phyloP scores from a whole-genome alignment of 2,888 invertebrate genomes.

The Nymphalis c-album region DNA sequence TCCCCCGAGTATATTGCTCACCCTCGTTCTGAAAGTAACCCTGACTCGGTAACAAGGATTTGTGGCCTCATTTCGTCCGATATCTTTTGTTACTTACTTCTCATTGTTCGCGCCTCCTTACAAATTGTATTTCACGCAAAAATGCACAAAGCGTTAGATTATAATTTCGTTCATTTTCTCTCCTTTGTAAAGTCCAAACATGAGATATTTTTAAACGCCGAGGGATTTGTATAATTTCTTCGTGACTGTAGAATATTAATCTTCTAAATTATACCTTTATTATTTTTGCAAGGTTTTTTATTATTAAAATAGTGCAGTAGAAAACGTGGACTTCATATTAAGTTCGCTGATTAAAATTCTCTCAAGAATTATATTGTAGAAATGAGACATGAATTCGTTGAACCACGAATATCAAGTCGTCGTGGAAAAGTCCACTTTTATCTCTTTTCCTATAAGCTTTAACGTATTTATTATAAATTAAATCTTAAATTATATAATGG shows the following conservation, averaged over 20 bases:
- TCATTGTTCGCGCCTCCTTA: conserved; percentile 11
- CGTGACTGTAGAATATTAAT: neutral
- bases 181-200: neutral
- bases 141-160: neutral
- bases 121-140: conserved; percentile 5
- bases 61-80: conserved; percentile 17
- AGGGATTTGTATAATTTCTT: neutral
- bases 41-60: conserved; percentile 11
- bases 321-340: too few relatives aligned
- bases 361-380: too few relatives aligned
- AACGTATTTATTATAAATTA: too few relatives aligned
- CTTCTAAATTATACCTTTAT: neutral
- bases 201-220: neutral
- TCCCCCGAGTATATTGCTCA: neutral
- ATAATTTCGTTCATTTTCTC: neutral
- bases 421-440: too few relatives aligned
- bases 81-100: conserved; percentile 6
- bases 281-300: neutral
- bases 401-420: too few relatives aligned
- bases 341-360: too few relatives aligned
- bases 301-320: neutral
- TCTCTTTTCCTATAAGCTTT: too few relatives aligned
- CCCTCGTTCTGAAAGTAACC: conserved; percentile 3
- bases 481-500: too few relatives aligned
- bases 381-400: too few relatives aligned